A percentile compares a stretch with the other conserved stretches of the same genome.
Conservation (phyloP, 1,140 invertebrate species). For the Sitodiplosis mosellana region DNA sequence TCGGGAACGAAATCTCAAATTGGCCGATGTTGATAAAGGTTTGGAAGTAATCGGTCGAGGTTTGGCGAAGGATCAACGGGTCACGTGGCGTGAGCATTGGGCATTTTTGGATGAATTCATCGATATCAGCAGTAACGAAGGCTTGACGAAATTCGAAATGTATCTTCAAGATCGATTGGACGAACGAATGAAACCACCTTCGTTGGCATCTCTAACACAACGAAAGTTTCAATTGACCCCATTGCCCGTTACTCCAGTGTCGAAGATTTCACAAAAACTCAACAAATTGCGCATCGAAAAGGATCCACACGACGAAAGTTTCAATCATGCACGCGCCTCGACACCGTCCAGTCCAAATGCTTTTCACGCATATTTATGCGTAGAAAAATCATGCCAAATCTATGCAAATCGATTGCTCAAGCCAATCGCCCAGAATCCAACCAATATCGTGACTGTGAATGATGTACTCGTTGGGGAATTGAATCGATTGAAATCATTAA, state of each 20-base stretch:
- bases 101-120: conserved; percentile 63
- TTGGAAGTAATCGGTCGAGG: conserved; percentile 62
- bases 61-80: conserved; percentile 51
- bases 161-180: conserved; percentile 37
- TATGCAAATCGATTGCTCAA: conserved; percentile 42
- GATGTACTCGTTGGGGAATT: conserved; percentile 36
- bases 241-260: conserved; percentile 2
- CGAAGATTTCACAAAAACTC: conserved; percentile 5
- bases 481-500: conserved; percentile 42
- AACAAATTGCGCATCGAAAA: background rate
- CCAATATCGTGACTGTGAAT: conserved; percentile 20
- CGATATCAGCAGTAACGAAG: conserved; percentile 50
- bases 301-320: background rate
- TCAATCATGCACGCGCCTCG: background rate
- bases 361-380: conserved; percentile 33
- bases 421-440: conserved; percentile 21
- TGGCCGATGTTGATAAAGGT: conserved; percentile 65
- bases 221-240: background rate
- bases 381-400: conserved; percentile 44
- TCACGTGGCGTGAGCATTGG: conserved; percentile 86
- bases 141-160: conserved; percentile 50
- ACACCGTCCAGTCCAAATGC: background rate
- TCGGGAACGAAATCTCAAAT: conserved; percentile 31
- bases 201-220: background rate
- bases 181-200: conserved; percentile 6